Conservation (phyloP, 2,113 vertebrate genomes). For the Pantherophis guttatus region DNA sequence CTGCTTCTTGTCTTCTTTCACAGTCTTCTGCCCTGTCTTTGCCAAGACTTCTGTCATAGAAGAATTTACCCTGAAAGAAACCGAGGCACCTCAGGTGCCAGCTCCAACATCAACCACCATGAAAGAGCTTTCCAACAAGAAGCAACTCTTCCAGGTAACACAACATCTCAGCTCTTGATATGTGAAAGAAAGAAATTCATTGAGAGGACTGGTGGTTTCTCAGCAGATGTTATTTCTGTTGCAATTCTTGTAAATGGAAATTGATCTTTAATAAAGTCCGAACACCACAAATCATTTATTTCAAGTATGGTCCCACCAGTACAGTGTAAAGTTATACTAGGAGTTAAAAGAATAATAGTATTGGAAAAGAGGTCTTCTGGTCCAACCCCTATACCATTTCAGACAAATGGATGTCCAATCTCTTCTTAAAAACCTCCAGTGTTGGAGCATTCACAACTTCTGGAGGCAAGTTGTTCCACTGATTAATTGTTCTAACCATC, state of each 20-base stretch:
- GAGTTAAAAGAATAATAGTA: neutral
- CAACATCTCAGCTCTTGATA: neutral
- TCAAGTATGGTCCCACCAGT: neutral
- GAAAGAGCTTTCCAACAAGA: constrained; percentile 23
- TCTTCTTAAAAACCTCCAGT: too few relatives aligned
- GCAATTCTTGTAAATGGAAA: neutral
- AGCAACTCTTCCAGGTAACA: constrained; percentile 62
- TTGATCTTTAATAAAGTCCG: neutral
- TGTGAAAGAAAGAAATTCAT: neutral
- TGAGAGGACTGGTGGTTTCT: neutral
- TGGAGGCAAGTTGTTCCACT: too few relatives aligned
- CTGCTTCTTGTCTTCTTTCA: neutral
- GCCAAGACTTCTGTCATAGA: neutral
- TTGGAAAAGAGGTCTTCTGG: neutral
- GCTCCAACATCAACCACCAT: neutral
- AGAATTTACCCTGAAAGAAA: neutral
- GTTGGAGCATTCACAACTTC: too few relatives aligned
- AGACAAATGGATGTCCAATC: too few relatives aligned
- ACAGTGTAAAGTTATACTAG: neutral
- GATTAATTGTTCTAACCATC: too few relatives aligned
- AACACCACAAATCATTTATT: neutral
- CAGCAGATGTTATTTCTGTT: neutral
- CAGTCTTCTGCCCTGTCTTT: constrained; percentile 8
- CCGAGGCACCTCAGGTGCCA: neutral
- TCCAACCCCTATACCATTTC: neutral